Percentiles rank a stretch among this genome's conserved stretches.
Evolutionary conservation across 2,797 vertebrate genomes (phyloP).

Genomic region (Botia kubotai): DNA sequence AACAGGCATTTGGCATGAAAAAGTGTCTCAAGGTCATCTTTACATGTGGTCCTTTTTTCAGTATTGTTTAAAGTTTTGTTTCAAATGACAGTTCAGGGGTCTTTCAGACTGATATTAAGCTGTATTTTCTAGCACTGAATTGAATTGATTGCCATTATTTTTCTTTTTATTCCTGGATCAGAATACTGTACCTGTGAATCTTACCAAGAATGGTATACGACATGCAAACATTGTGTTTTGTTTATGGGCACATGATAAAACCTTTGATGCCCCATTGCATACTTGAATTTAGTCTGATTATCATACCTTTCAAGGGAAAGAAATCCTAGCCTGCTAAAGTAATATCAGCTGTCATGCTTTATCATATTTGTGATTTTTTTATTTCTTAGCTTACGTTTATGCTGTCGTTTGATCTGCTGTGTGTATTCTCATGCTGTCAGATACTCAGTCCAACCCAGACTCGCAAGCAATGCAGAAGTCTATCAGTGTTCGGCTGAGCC

Average conservation of each 20-base stretch:
- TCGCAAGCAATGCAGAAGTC: background rate
- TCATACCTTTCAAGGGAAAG: constrained; percentile 10
- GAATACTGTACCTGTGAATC: background rate
- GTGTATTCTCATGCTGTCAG: constrained; percentile 34
- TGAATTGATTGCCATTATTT: constrained; percentile 5
- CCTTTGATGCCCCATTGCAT: background rate
- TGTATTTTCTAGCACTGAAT: constrained; percentile 15
- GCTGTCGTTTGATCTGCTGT: constrained; percentile 43
- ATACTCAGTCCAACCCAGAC: constrained; percentile 11
- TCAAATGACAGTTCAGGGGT: background rate
- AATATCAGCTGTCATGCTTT: background rate
- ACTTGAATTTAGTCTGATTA: constrained; percentile 30
- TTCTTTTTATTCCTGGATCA: background rate
- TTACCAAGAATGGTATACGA: background rate
- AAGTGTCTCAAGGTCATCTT: constrained; percentile 12
- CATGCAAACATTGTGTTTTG: background rate
- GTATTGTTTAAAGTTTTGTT: background rate
- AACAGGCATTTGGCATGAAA: background rate
- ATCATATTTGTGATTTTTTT: constrained; percentile 42
- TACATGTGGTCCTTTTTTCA: constrained; percentile 9
- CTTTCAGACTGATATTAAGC: background rate
- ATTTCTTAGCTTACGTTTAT: background rate
- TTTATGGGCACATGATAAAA: background rate
- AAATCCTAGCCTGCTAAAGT: constrained; percentile 33
- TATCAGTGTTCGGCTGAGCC: constrained; percentile 65